Evolutionary conservation across 2,888 invertebrate species (phyloP).

Genomic region (Himalopsyche japonica): DNA sequence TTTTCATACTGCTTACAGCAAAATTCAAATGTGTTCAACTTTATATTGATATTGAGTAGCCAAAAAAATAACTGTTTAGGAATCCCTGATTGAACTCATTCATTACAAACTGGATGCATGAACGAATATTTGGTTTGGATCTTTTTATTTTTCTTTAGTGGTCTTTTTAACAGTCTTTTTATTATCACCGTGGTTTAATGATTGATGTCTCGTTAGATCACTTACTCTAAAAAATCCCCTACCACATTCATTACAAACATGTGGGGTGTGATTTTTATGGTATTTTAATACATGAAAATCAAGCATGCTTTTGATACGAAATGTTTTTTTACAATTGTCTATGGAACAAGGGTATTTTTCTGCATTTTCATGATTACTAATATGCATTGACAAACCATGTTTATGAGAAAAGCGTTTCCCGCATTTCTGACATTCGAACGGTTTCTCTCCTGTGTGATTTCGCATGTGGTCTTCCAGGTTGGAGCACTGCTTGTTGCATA

Average conservation of each 20-base stretch:
- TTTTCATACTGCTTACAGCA: no score
- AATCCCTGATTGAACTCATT: no score
- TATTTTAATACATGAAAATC: conserved; percentile 56
- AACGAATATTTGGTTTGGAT: no score
- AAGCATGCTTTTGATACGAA: conserved; percentile 54
- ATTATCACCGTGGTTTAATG: conserved; percentile 11
- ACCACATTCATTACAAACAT: conserved; percentile 53
- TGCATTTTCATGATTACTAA: conserved; percentile 54
- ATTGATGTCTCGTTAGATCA: conserved; percentile 52
- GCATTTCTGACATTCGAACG: conserved; percentile 52
- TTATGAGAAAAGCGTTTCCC: conserved; percentile 49
- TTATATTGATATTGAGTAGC: no score
- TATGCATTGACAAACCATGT: conserved; percentile 52
- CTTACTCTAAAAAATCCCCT: conserved; percentile 53
- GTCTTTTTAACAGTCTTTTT: neutral
- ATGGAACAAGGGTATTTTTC: conserved; percentile 54
- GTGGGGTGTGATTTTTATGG: conserved; percentile 55
- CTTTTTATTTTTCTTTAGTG: neutral
- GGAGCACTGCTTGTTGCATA: conserved; percentile 60
- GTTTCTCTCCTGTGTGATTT: conserved; percentile 62
- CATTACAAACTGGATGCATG: no score
- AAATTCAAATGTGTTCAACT: no score
- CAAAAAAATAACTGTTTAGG: no score
- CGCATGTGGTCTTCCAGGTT: conserved; percentile 62
- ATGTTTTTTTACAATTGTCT: conserved; percentile 52